Percentiles rank a stretch among this genome's conserved stretches.
Conservation (phyloP, 2,888 invertebrate genomes). For the Ernsta delagoae region DNA sequence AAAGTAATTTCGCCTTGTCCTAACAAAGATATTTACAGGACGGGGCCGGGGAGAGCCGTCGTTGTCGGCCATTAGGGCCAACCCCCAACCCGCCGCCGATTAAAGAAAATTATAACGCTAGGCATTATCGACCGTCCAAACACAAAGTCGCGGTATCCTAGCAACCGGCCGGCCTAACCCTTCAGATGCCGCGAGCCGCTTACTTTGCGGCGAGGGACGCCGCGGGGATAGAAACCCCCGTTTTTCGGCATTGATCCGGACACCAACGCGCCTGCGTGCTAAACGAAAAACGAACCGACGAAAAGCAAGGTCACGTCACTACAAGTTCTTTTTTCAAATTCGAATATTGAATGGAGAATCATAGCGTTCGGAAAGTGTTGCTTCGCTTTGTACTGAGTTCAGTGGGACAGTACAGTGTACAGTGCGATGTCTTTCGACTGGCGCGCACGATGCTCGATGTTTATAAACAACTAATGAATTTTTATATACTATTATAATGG, state of each 20-base stretch:
- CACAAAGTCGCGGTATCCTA: slow-evolving; percentile 72
- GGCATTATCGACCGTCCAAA: slow-evolving; percentile 71
- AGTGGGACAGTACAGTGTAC: slow-evolving; percentile 54
- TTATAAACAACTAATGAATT: slow-evolving; percentile 4
- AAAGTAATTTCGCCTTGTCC: slow-evolving; percentile 40
- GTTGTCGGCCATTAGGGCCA: slow-evolving; percentile 47
- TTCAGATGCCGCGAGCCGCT: slow-evolving; percentile 79
- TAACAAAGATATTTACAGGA: slow-evolving; percentile 40
- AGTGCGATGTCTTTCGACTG: slow-evolving; percentile 46
- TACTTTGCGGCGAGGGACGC: slow-evolving; percentile 72
- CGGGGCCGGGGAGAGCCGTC: slow-evolving; percentile 33
- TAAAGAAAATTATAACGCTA: slow-evolving; percentile 77
- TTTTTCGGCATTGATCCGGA: slow-evolving; percentile 83
- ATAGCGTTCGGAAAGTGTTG: slow-evolving; percentile 68
- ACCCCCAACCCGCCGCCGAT: slow-evolving; percentile 55
- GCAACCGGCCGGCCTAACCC: slow-evolving; percentile 77
- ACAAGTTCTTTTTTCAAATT: slow-evolving; percentile 80
- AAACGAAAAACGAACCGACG: slow-evolving; percentile 78
- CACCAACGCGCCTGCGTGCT: slow-evolving; percentile 79
- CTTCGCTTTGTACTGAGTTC: slow-evolving; percentile 58
- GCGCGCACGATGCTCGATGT: slow-evolving; percentile 40
- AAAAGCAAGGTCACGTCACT: slow-evolving; percentile 82
- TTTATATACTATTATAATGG: neutral
- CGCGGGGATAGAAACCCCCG: slow-evolving; percentile 68
- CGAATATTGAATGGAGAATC: slow-evolving; percentile 80